These are phyloP conservation scores for Cettia cetti DNA, from an alignment of 2,113 vertebrate species.

Conservation along the genomic window DNA sequence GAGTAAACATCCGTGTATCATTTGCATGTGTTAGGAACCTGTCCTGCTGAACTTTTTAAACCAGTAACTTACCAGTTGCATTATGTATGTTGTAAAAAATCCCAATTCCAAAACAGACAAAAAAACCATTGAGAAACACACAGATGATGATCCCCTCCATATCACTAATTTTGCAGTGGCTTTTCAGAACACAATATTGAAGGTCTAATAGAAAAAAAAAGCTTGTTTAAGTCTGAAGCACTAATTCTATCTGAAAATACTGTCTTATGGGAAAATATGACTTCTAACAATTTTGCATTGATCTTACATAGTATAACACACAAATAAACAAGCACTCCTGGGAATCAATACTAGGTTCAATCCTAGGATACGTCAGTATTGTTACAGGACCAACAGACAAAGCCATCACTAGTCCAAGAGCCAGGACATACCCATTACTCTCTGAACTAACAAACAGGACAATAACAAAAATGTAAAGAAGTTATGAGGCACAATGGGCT, in stretches of 20 bases:
- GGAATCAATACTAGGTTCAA: background rate
- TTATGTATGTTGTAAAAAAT: background rate
- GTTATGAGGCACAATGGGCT: constrained; percentile 17
- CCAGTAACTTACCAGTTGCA: background rate
- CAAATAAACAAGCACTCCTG: background rate
- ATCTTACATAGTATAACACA: background rate
- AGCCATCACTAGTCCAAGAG: background rate
- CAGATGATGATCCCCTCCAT: background rate
- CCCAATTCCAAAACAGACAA: background rate
- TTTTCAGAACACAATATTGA: background rate
- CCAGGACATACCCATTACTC: background rate
- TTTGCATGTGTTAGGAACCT: background rate
- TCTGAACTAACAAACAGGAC: background rate
- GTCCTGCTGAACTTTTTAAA: background rate
- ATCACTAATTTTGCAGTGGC: background rate
- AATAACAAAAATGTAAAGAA: constrained; percentile 11
- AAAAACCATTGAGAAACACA: background rate
- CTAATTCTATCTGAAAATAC: background rate
- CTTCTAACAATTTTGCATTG: background rate
- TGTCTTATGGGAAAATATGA: background rate
- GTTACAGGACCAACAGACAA: constrained; percentile 12
- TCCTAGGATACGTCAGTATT: background rate
- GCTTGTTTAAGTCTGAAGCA: background rate
- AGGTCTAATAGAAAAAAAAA: background rate
- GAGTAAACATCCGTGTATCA: background rate